Evolutionary conservation across 2,113 vertebrate genomes (phyloP), one percentile per base, ranked within the genome.

Genomic region (Thymallus thymallus): DNA sequence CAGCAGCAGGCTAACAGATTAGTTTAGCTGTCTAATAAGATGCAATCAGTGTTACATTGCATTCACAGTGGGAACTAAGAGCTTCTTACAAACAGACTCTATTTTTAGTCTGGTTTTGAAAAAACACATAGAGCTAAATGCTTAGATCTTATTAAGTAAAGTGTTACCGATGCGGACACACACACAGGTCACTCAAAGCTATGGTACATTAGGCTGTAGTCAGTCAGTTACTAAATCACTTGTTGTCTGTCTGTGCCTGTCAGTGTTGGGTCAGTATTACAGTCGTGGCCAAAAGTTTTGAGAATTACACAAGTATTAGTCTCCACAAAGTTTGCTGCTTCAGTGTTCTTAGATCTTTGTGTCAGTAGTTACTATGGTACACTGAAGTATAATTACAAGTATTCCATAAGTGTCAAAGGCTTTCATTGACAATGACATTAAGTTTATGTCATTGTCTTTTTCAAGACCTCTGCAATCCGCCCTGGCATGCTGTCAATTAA

Each of bases 1-100:
- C 26, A 16, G 62, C 73, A 76, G 83, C 66, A 68, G 79, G 74
- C 76, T 63, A 56, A 68, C 70, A 81, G 77, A 76, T 79, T 68
- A 80, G 78, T 81, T 70, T 67, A 32, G 61, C 16, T 26, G 26
- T 12, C 61, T 80, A 76, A 82, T 76, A 81, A 79, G 77, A 85
- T 76, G 71, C 68, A 72, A 63, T 79, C 74, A 41, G 60, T n/a
- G 73, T 85, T 77, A 82, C 86, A 88, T 86, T 74, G 75, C 76
- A 70, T 75, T 88, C 81, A 81, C 88, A 84, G 79, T 84, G 79
- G 87, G 80, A 77, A 75, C 73, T 61, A 12, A 68, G 72, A 72
- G 23, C 80, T 72, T 78, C 74, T 75, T 32, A 30, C 69, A 56
- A 62, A 67, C 69, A 55, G 48, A 35, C 68, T 69, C 35, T 58